Conservation (phyloP, 1,140 invertebrate genomes). For the Trachymyrmex cornetzi region DNA sequence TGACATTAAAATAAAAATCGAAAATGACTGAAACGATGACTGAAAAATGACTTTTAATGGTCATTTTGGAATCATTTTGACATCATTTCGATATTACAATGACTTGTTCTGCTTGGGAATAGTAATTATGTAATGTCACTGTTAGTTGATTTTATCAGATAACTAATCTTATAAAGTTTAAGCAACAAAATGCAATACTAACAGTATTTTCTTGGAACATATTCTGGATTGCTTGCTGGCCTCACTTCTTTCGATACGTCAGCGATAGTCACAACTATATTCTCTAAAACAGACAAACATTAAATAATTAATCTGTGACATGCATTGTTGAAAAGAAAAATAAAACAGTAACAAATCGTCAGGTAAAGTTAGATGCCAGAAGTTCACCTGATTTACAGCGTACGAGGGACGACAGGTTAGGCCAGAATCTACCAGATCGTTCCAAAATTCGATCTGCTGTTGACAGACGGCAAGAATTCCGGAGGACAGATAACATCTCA, state of each 20-base stretch:
- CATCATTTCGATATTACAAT: too few species aligned
- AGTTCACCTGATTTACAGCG: conserved; percentile 80
- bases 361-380: background rate
- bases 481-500: conserved; percentile 69
- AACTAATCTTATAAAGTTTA: background rate
- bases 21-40: too few species aligned
- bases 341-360: background rate
- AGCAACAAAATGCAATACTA: conserved; percentile 85
- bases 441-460: conserved; percentile 67
- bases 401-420: conserved; percentile 69
- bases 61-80: too few species aligned
- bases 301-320: background rate
- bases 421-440: conserved; percentile 55
- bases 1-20: too few species aligned
- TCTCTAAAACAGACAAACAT: conserved; percentile 71
- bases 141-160: background rate
- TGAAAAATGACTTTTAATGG: too few species aligned
- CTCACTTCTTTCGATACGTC: conserved; percentile 90
- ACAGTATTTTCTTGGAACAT: conserved; percentile 95
- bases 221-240: conserved; percentile 90
- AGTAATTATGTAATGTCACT: too few species aligned
- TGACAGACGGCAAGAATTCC: conserved; percentile 60
- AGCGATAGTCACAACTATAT: conserved; percentile 90
- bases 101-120: too few species aligned
- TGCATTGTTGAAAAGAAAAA: background rate